phyloP scores from a whole-genome alignment of 2,113 vertebrate species.

The Hypomesus transpacificus region DNA sequence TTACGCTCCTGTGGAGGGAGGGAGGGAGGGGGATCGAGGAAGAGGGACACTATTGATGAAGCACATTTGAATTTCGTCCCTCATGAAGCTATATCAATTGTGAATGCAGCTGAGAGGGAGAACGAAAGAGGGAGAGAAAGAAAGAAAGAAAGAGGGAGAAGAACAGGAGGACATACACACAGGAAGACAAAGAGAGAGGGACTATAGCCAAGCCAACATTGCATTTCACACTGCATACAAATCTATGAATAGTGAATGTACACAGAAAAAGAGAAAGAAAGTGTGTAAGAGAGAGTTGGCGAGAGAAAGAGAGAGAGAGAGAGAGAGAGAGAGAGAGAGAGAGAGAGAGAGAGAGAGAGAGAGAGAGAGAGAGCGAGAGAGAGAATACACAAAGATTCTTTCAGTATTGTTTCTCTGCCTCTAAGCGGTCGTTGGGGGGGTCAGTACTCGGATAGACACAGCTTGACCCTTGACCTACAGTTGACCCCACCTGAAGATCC shows the following conservation, averaged over 20 bases:
- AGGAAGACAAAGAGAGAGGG: neutral
- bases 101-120: neutral
- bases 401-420: neutral
- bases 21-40: neutral
- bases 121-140: neutral
- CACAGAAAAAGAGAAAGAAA: neutral
- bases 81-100: too few relatives aligned
- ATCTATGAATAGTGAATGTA: neutral
- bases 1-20: conserved; percentile 20
- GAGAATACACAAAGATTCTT: neutral
- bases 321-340: neutral
- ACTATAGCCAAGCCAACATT: neutral
- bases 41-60: too few relatives aligned
- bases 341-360: neutral
- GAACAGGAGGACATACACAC: too few relatives aligned
- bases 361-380: neutral
- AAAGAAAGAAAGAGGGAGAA: neutral
- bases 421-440: neutral
- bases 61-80: too few relatives aligned
- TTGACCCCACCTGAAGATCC: conserved; percentile 24
- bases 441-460: neutral
- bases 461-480: neutral
- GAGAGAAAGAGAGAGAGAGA: neutral
- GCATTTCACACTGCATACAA: neutral
- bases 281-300: neutral